Evolutionary conservation across 2,113 vertebrate species (phyloP), one percentile per base, ranked within the genome.

Genomic region (Euleptes europaea): DNA sequence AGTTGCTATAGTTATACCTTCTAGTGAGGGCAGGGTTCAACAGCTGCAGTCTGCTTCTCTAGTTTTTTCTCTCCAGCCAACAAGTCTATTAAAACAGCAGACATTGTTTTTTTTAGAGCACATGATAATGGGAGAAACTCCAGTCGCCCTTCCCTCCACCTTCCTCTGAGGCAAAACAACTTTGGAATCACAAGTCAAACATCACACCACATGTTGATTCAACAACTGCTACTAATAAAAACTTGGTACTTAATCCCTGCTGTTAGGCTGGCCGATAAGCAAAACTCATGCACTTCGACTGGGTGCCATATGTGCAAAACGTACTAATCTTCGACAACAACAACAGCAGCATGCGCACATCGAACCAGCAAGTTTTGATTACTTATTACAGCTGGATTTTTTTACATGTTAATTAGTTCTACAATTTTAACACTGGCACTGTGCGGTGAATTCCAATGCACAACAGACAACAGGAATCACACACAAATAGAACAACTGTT

Each of bases 1-100:
- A 33, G 28, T 90, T 94, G 84, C 85, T 91, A 83, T 87, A 92
- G 82, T 85, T 93, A 89, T 84, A 84, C 28, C 66, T 93, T 92
- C 83, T 84, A 85, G 76, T 71, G 93, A 93, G 86, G 88, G 75
- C 80, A 89, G 65, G 84, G 67, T 84, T 90, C 84, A 90, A 51
- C 87, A 93, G 1, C 88, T 90, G 38, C 87, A 87, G 78, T 84
- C 57, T 73, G 84, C 31, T 70, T 54, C 82, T 82, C 83, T 8
- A 71, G 38, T 67, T 49, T 89, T n/a, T 54, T 72, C 49, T 89
- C n/a, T 49, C 90, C 33, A 73, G 88, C 49, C 84, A 93, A 88
- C 47, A 31, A 75, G 85, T 78, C 78, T 51, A 80, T 78, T 89
- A 80, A 85, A 88, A 82, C 35, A 84, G 65, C 66, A 13, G 60